A percentile compares a stretch with the other conserved stretches of the same genome.
These are phyloP conservation scores for Adelosebastes latens DNA, from an alignment of 2,797 vertebrate genomes.

Conservation along the genomic window DNA sequence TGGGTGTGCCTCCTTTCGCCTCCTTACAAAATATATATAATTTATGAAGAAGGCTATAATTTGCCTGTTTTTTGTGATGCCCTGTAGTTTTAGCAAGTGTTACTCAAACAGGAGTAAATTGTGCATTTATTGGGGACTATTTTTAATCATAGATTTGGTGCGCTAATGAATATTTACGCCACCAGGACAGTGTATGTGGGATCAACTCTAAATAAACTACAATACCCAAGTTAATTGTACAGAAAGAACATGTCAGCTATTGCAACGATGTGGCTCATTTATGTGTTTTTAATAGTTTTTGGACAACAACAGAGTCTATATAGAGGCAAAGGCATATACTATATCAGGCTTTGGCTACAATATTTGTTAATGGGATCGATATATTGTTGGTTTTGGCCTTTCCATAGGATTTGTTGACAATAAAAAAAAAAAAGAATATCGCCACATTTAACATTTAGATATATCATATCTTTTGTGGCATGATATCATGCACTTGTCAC, in stretches of 20 bases:
- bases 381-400: constrained; percentile 15
- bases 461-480: not conserved
- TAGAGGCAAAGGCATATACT: too few species aligned
- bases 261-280: not conserved
- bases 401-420: constrained; percentile 8
- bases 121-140: not conserved
- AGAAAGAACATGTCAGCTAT: not conserved
- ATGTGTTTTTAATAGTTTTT: not conserved
- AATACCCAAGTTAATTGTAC: not conserved
- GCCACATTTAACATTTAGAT: not conserved
- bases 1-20: not conserved
- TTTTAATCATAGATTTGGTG: not conserved
- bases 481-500: not conserved
- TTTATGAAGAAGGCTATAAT: not conserved
- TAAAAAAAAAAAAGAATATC: constrained; percentile 1
- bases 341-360: not conserved
- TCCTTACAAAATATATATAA: not conserved
- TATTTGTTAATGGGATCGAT: not conserved
- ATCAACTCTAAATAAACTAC: not conserved
- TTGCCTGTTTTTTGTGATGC: too few species aligned
- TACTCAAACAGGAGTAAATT: too few species aligned
- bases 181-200: not conserved
- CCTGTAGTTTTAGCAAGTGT: not conserved
- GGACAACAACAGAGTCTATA: not conserved
- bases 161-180: not conserved